These are phyloP conservation scores for Distichodus sexfasciatus DNA, from an alignment of 2,797 vertebrate species.

Conservation along the genomic window DNA sequence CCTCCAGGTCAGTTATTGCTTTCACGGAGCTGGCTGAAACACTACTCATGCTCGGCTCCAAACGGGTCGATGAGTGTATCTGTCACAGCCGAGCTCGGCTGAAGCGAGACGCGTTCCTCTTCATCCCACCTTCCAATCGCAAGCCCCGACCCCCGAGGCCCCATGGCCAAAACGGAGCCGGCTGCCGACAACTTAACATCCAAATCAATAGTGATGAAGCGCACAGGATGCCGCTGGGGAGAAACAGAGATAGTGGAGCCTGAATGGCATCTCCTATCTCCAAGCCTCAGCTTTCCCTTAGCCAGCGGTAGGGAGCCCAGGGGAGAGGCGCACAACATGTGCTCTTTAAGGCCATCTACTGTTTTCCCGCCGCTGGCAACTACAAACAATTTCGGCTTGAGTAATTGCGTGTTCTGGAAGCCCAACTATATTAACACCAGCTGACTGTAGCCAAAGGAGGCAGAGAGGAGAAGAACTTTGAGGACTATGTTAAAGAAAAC, in stretches of 20 bases:
- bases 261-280: constrained; percentile 7
- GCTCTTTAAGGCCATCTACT: not conserved
- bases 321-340: not conserved
- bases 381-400: not conserved
- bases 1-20: constrained; percentile 18
- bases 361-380: not conserved
- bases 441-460: constrained; percentile 2
- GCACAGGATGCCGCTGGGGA: not conserved
- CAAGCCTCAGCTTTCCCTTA: not conserved
- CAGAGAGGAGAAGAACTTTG: not conserved
- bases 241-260: not conserved
- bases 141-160: constrained; percentile 1
- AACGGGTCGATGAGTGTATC: constrained; percentile 39
- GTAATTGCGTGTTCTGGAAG: not conserved
- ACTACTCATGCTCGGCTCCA: constrained; percentile 14
- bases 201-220: constrained; percentile 40
- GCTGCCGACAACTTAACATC: constrained; percentile 22
- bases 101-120: constrained; percentile 14
- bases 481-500: not conserved
- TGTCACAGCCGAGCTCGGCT: constrained; percentile 17
- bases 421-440: not conserved
- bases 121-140: constrained; percentile 7
- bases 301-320: not conserved
- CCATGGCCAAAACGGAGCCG: not conserved
- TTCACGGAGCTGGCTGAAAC: constrained; percentile 19